Conservation (phyloP, 2,888 invertebrate species). For the Sphecodes monilicornis region DNA sequence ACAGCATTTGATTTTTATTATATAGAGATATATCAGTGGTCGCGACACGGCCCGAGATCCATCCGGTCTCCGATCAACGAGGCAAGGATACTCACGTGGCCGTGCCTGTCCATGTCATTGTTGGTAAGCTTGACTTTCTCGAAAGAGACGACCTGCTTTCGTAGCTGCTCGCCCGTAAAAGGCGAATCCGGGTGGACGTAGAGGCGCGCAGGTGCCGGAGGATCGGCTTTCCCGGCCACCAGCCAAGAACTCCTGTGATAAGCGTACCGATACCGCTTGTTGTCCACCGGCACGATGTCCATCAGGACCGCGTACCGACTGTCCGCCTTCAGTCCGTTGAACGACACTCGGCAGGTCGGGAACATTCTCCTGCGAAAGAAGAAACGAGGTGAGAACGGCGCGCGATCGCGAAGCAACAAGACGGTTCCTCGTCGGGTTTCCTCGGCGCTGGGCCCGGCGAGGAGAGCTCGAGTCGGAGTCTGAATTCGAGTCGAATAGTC, state of each 20-base stretch:
- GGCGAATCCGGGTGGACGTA: constrained; percentile 99
- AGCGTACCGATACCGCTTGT: constrained; percentile 98
- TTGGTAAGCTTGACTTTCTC: constrained; percentile 99
- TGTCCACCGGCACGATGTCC: constrained; percentile 98
- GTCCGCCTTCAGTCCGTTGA: constrained; percentile 93
- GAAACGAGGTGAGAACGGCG: not conserved
- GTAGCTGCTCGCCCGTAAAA: constrained; percentile 96
- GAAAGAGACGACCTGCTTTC: constrained; percentile 98
- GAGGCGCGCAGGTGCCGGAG: constrained; percentile 95
- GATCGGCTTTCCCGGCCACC: constrained; percentile 99
- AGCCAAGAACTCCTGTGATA: constrained; percentile 99
- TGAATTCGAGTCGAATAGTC: not conserved
- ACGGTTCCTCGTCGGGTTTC: not conserved
- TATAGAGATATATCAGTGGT: no score
- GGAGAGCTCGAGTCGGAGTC: not conserved
- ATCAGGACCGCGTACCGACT: constrained; percentile 96
- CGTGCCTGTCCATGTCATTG: constrained; percentile 98
- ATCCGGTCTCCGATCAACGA: not conserved
- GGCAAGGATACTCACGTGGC: constrained; percentile 90
- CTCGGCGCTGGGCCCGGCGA: not conserved
- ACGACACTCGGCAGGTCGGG: constrained; percentile 97
- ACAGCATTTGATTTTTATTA: no score
- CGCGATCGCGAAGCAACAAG: not conserved
- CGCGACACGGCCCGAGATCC: not conserved
- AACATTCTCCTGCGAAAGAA: constrained; percentile 94